phyloP scores from a whole-genome alignment of 2,113 vertebrate genomes.

The Grallaria varia region DNA sequence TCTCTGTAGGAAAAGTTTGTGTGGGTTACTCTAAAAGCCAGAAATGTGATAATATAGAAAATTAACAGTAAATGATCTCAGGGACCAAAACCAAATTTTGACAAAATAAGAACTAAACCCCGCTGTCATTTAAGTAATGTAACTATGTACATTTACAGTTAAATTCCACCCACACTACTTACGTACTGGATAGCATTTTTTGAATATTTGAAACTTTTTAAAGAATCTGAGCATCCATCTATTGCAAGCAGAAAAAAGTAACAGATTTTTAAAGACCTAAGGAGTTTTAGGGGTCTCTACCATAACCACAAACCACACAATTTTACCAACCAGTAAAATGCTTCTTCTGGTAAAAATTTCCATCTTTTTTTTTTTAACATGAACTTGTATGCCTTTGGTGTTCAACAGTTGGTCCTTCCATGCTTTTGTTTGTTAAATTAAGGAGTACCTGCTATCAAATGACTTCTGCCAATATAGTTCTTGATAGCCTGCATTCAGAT shows the following conservation, averaged over 20 bases:
- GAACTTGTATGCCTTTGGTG: not conserved
- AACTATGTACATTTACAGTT: conserved; percentile 3
- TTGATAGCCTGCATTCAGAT: not conserved
- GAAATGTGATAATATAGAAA: not conserved
- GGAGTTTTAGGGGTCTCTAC: not conserved
- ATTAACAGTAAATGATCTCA: not conserved
- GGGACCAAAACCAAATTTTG: not conserved
- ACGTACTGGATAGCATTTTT: not conserved
- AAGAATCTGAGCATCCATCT: not conserved
- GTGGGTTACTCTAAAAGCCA: conserved; percentile 17
- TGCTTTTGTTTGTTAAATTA: not conserved
- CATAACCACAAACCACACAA: not conserved
- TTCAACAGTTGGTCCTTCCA: not conserved
- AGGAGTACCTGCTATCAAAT: not conserved
- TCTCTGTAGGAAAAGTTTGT: not conserved
- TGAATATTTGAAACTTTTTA: not conserved
- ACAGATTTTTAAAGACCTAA: not conserved
- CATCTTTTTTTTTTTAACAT: not conserved
- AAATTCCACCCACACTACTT: conserved; percentile 12
- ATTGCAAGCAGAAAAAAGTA: not conserved
- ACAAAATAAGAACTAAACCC: not conserved
- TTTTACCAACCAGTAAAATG: not conserved
- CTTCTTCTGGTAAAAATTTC: not conserved
- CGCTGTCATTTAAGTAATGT: not conserved
- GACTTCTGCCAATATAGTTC: not conserved